phyloP scores from a whole-genome alignment of 1,140 invertebrate genomes.

The Panagrolaimus sp. region DNA sequence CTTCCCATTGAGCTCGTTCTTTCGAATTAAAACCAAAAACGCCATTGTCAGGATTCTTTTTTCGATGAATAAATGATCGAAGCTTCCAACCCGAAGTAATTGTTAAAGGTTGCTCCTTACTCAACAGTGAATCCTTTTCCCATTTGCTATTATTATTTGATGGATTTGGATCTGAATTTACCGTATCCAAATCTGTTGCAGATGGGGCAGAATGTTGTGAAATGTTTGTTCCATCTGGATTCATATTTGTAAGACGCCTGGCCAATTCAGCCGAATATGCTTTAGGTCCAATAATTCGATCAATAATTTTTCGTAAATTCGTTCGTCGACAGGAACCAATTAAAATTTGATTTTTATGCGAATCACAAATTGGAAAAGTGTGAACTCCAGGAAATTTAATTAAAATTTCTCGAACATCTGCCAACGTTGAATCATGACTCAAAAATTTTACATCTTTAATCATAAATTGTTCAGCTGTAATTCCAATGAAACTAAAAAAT shows the following conservation, averaged over 20 bases:
- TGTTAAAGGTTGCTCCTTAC: background rate
- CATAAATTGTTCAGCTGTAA: conserved; percentile 11
- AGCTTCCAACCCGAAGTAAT: background rate
- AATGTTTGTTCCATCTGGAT: background rate
- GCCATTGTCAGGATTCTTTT: background rate
- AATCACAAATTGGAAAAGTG: conserved; percentile 11
- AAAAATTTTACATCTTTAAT: conserved; percentile 7
- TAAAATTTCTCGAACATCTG: conserved; percentile 17
- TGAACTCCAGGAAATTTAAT: conserved; percentile 14
- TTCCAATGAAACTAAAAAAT: conserved; percentile 3
- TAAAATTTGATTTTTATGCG: background rate
- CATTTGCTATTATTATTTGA: background rate
- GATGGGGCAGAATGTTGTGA: background rate
- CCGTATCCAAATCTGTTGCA: background rate
- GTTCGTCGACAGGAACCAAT: conserved; percentile 2
- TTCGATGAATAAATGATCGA: background rate
- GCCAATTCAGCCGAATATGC: background rate
- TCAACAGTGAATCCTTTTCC: background rate
- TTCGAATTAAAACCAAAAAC: background rate
- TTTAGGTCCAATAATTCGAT: background rate
- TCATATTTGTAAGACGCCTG: background rate
- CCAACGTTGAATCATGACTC: background rate
- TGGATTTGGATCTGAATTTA: background rate
- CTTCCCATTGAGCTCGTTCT: conserved; percentile 3
- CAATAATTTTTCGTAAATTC: background rate